Base-by-base conservation (phyloP, 2,888 invertebrate genomes). In the Ditula angustiorana region DNA sequence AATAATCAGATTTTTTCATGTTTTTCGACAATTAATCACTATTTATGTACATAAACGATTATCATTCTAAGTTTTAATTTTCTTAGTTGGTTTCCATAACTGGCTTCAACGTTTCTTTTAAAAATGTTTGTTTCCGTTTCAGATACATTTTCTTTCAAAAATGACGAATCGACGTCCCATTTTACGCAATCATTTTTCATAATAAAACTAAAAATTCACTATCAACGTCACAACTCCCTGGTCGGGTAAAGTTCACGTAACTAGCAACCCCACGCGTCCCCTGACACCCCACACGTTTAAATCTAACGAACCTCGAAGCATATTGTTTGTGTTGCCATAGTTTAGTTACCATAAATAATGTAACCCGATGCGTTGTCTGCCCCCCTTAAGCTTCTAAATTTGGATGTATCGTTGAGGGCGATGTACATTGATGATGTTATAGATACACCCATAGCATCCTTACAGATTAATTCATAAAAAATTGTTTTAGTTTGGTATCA, bases 251-350 rank as follows among this genome's bases (percentile, higher is more conserved):
- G 50, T 37, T 16, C 5, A 13, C 41, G 30, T 49, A 13, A 16
- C 49, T 28, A 10, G 13, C 21, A 70, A 61, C 67, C 61, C 64
- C 62, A 60, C 68, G 69, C 37, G 19, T 24, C 71, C 67, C 37
- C 37, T 23, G 72, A 71, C 73, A 73, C 74, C 74, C 76, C 73
- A 69, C 57, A 73, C 70, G 75, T 71, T 69, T 72, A 73, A 76
- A 78, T 73, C 74, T 81, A 88, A 83, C 86, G 86, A 87, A 82
- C 77, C 83, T 73, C 78, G 80, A 76, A 90, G 67, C 92, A 89
- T 91, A 92, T 90, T 91, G 91, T 90, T 85, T 84, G 83, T 80
- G 80, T 84, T 77, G 77, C 83, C 80, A 83, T 85, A 83, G 83
- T 85, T 86, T 86, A 85, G 78, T 85, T 83, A 81, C 87, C 83